Evolutionary conservation across 2,113 vertebrate genomes (phyloP).

Genomic region (Rhadina sibilatrix): DNA sequence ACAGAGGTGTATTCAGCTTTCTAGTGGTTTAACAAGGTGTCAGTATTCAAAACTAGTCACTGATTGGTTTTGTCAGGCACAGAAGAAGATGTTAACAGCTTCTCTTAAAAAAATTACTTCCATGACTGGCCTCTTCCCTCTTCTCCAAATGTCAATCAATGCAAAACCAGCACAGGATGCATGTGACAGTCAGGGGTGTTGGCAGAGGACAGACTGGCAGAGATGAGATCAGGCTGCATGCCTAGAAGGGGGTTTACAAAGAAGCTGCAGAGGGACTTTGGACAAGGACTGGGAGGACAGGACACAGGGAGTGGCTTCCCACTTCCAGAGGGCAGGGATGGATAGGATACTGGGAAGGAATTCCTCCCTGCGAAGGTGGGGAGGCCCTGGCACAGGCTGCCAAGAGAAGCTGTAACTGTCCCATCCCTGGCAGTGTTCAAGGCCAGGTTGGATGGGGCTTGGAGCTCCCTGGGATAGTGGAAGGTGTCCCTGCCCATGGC

Average conservation of each 20-base stretch:
- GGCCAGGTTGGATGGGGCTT: neutral
- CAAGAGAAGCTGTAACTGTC: neutral
- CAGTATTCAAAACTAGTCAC: neutral
- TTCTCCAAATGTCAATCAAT: neutral
- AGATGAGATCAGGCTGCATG: neutral
- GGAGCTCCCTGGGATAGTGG: neutral
- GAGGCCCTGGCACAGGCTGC: neutral
- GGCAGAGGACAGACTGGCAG: neutral
- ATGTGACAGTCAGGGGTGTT: neutral
- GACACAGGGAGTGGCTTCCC: neutral
- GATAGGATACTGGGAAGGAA: neutral
- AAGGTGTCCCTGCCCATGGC: neutral
- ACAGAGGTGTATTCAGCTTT: neutral
- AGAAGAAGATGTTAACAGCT: neutral
- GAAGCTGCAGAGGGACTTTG: neutral
- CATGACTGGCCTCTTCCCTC: neutral
- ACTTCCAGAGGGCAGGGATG: neutral
- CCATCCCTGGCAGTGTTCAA: neutral
- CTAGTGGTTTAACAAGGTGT: neutral
- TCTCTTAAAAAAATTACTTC: neutral
- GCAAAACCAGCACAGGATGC: neutral
- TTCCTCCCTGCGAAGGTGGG: rapidly evolving
- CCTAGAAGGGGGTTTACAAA: neutral
- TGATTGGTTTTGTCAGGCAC: neutral
- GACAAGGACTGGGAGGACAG: neutral